phyloP scores from a whole-genome alignment of 37 sponge, comb jelly and placozoan genomes.

The Cladorhizidae sp. region DNA sequence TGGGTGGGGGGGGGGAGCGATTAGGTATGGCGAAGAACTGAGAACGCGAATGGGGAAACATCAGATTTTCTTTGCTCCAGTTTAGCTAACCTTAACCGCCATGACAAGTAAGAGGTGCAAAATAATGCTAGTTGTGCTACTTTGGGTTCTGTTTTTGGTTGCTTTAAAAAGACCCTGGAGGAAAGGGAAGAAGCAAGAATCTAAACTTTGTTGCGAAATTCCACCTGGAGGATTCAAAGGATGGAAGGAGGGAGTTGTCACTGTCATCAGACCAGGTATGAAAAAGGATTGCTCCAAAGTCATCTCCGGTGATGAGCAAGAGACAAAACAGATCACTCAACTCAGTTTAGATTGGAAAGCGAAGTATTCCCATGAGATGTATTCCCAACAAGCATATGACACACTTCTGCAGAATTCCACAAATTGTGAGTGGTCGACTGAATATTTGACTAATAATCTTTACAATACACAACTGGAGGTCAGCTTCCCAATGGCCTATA shows the following conservation, averaged over 20 bases:
- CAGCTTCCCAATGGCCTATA: constrained; percentile 22
- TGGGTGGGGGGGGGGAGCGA: too few relatives aligned
- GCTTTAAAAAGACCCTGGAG: too few relatives aligned
- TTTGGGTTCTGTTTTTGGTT: too few relatives aligned
- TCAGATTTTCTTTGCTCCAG: too few relatives aligned
- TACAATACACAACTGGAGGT: constrained; percentile 21
- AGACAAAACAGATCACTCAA: not conserved
- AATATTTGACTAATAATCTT: constrained; percentile 8
- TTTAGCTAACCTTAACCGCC: too few relatives aligned
- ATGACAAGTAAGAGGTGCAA: too few relatives aligned
- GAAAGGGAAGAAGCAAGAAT: too few relatives aligned
- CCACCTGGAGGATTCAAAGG: not conserved
- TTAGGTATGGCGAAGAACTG: too few relatives aligned
- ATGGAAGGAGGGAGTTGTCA: constrained; percentile 24
- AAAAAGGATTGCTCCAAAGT: constrained; percentile 9
- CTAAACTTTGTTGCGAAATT: not conserved
- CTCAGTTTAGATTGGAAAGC: not conserved
- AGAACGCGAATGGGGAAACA: too few relatives aligned
- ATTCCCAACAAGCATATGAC: not conserved
- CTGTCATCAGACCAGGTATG: constrained; percentile 1
- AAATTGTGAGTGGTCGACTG: not conserved
- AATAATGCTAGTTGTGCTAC: too few relatives aligned
- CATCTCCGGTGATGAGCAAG: not conserved
- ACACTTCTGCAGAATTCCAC: not conserved
- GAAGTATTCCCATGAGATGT: not conserved